Percentiles rank a stretch among this genome's conserved stretches.
These are phyloP conservation scores for Illadopsis cleaveri DNA, from an alignment of 2,113 vertebrate species.

Conservation along the genomic window DNA sequence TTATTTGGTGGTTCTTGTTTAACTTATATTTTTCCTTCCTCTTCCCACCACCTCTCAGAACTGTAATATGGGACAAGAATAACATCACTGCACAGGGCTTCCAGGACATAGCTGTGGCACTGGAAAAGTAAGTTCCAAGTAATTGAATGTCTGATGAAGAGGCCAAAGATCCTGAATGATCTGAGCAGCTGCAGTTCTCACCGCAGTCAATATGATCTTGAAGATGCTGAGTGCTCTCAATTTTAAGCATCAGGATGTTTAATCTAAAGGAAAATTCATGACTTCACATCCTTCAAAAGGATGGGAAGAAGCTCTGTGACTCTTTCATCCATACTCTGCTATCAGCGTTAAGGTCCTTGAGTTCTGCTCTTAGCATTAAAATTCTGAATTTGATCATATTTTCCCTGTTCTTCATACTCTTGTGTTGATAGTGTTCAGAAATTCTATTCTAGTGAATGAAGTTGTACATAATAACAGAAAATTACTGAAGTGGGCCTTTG, in stretches of 20 bases:
- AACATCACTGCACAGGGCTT: constrained; percentile 95
- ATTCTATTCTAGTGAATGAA: neutral
- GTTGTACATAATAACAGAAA: constrained; percentile 5
- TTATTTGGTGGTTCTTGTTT: neutral
- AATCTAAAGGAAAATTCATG: constrained; percentile 10
- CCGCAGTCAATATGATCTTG: neutral
- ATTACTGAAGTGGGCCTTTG: constrained; percentile 10
- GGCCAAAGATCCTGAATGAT: neutral
- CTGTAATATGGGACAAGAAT: constrained; percentile 98
- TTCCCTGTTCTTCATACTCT: neutral
- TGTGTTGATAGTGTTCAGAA: neutral
- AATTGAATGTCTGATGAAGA: neutral
- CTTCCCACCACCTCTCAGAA: constrained; percentile 71
- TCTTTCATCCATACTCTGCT: neutral
- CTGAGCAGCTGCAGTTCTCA: neutral
- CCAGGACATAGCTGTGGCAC: constrained; percentile 93
- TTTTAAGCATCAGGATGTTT: neutral
- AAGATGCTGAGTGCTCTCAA: constrained; percentile 6
- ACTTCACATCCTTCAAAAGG: constrained; percentile 9
- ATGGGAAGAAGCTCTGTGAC: neutral
- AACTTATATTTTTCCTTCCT: neutral
- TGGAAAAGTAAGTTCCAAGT: constrained; percentile 89
- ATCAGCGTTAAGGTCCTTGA: neutral
- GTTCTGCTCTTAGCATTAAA: neutral
- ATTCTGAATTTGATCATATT: neutral